Evolutionary conservation across 1,140 invertebrate genomes (phyloP).

Genomic region (Hycleus cichorii): DNA sequence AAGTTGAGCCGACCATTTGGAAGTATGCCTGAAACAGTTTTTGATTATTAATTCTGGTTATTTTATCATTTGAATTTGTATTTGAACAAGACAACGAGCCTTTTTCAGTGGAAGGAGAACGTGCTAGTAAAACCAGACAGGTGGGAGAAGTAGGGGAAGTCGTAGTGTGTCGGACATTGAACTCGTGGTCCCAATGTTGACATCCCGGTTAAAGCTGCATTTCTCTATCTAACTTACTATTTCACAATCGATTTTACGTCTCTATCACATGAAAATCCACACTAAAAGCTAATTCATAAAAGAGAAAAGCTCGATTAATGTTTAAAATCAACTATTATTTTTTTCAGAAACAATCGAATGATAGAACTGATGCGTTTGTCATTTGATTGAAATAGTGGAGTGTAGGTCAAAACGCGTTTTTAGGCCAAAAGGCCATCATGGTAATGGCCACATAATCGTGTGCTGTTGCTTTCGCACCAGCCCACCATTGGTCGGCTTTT

Average conservation of each 20-base stretch:
- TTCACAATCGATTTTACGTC: neutral
- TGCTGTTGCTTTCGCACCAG: slow-evolving; percentile 23
- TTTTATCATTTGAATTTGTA: neutral
- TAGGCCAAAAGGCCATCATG: slow-evolving; percentile 28
- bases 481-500: slow-evolving; percentile 3
- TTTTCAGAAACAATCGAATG: too few relatives aligned
- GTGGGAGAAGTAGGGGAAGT: slow-evolving; percentile 31
- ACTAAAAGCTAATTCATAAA: neutral
- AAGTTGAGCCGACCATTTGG: too few relatives aligned
- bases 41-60: too few relatives aligned
- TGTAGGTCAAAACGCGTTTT: slow-evolving; percentile 24
- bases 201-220: slow-evolving; percentile 27
- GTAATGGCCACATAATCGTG: slow-evolving; percentile 3
- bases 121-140: slow-evolving; percentile 22
- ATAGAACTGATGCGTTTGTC: too few relatives aligned
- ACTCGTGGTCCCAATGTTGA: slow-evolving; percentile 34
- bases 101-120: slow-evolving; percentile 15
- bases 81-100: slow-evolving; percentile 4
- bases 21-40: too few relatives aligned
- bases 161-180: slow-evolving; percentile 34
- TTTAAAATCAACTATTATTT: too few relatives aligned
- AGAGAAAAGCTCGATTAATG: neutral
- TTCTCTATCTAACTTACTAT: slow-evolving; percentile 16
- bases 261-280: neutral
- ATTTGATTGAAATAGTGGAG: neutral